Evolutionary conservation across 2,113 vertebrate genomes (phyloP).

Genomic region (Phasianus colchicus): DNA sequence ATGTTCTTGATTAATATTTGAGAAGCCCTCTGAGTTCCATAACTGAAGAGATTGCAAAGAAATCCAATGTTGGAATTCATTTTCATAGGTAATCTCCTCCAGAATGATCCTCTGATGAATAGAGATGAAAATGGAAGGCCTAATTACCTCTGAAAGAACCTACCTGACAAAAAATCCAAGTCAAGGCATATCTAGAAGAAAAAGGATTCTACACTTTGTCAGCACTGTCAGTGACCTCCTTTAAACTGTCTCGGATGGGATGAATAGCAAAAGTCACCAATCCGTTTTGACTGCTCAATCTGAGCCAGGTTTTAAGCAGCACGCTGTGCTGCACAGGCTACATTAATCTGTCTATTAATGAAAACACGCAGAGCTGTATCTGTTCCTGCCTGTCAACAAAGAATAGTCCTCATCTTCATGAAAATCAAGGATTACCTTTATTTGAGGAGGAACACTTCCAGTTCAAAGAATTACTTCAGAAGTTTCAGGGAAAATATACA

Average conservation of each 20-base stretch:
- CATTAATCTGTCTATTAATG: not conserved
- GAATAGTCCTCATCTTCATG: not conserved
- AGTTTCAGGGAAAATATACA: not conserved
- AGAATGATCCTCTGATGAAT: not conserved
- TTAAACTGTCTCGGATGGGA: slow-evolving; percentile 34
- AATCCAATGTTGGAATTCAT: not conserved
- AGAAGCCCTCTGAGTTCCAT: not conserved
- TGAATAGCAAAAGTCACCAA: slow-evolving; percentile 60
- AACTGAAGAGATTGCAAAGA: not conserved
- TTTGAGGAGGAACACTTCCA: not conserved
- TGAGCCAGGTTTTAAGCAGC: slow-evolving; percentile 40
- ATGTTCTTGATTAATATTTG: not conserved
- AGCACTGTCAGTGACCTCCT: slow-evolving; percentile 46
- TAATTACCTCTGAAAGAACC: not conserved
- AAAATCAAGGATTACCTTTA: not conserved
- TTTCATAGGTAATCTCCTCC: not conserved
- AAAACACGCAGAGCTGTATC: not conserved
- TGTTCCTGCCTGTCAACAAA: not conserved
- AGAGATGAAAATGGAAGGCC: not conserved
- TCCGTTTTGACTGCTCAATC: slow-evolving; percentile 70
- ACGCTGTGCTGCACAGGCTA: not conserved
- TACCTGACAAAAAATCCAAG: not conserved
- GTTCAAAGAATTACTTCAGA: not conserved
- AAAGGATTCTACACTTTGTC: not conserved
- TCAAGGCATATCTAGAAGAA: slow-evolving; percentile 14